These are phyloP conservation scores for Myiozetetes cayanensis DNA, from an alignment of 2,113 vertebrate genomes.

Conservation along the genomic window DNA sequence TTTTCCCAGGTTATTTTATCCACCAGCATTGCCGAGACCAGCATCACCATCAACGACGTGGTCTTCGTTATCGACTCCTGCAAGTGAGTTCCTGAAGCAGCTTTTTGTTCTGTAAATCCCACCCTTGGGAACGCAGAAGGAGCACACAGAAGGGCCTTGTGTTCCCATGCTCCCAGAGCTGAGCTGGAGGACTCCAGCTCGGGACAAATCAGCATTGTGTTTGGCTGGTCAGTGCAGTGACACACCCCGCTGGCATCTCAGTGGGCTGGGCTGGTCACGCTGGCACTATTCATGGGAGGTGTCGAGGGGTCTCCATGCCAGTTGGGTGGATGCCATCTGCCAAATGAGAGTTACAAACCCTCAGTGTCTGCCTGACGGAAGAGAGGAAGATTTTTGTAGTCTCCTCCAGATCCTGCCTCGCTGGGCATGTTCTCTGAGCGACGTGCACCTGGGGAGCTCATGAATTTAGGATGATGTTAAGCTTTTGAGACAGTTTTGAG, in stretches of 20 bases:
- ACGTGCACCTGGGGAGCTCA: neutral
- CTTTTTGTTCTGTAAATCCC: neutral
- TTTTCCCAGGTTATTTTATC: slow-evolving; percentile 89
- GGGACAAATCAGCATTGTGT: slow-evolving; percentile 24
- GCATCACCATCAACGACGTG: slow-evolving; percentile 97
- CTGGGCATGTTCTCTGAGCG: neutral
- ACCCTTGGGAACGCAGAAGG: neutral
- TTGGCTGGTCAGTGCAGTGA: neutral
- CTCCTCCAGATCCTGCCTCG: neutral
- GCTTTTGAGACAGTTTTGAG: neutral
- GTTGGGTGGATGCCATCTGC: neutral
- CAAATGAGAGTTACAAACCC: neutral
- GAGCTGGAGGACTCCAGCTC: neutral
- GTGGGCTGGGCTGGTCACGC: neutral
- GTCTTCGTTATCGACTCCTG: slow-evolving; percentile 98
- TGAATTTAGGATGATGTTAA: neutral
- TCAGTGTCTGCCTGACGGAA: neutral
- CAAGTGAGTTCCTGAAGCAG: slow-evolving; percentile 84
- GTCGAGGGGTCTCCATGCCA: neutral
- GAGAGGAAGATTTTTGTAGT: neutral
- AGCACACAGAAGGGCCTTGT: neutral
- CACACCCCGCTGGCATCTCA: neutral
- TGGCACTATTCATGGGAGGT: neutral
- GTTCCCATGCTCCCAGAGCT: neutral
- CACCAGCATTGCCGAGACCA: slow-evolving; percentile 97